A percentile compares a stretch with the other conserved stretches of the same genome.
These are phyloP conservation scores for Camelus dromedarius DNA, from an alignment of 2,113 vertebrate species.

Conservation along the genomic window DNA sequence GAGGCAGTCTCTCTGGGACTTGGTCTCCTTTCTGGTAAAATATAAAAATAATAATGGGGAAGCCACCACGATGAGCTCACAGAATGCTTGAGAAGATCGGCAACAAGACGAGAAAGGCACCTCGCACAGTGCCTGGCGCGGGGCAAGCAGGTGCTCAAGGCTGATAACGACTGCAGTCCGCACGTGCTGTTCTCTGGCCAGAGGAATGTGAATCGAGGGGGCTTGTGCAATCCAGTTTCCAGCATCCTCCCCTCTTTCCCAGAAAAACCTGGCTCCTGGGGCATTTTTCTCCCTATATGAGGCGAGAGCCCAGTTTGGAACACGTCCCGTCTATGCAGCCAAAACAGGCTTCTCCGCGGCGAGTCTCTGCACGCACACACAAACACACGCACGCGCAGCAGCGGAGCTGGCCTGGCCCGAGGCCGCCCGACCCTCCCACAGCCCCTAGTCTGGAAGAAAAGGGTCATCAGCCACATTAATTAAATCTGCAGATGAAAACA, in stretches of 20 bases:
- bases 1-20: background rate
- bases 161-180: background rate
- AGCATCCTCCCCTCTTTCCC: conserved; percentile 70
- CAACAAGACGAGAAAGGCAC: background rate
- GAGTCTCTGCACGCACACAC: background rate
- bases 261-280: conserved; percentile 76
- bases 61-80: background rate
- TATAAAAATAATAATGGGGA: background rate
- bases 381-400: background rate
- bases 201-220: conserved; percentile 44
- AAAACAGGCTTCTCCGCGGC: conserved; percentile 59
- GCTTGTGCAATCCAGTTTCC: conserved; percentile 64
- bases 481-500: conserved; percentile 82
- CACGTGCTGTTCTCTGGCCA: background rate
- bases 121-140: background rate
- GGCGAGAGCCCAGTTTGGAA: conserved; percentile 69
- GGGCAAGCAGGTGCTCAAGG: background rate
- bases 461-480: conserved; percentile 68
- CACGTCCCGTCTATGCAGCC: conserved; percentile 32
- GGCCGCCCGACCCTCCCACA: background rate
- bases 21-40: background rate
- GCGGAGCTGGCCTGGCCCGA: background rate
- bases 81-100: background rate
- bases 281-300: conserved; percentile 64
- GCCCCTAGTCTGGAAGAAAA: conserved; percentile 62